These are phyloP conservation scores for Drosophila obscura DNA, from an alignment of 1,140 invertebrate species.

Conservation along the genomic window DNA sequence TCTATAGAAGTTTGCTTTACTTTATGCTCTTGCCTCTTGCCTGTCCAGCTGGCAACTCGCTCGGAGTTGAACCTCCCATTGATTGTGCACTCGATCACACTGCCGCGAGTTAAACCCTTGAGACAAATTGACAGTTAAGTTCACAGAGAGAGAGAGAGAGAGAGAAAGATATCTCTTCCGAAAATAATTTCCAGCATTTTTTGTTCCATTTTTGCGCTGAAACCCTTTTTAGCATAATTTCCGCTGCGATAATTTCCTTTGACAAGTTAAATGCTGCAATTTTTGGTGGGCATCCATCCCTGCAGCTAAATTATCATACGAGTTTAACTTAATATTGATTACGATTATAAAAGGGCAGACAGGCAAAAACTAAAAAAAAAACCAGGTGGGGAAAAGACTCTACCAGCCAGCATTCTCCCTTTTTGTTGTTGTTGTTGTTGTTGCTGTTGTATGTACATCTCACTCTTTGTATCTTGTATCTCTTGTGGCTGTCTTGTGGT, in stretches of 20 bases:
- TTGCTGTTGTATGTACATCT: background rate
- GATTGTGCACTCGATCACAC: background rate
- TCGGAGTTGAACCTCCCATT: background rate
- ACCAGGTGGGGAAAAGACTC: slow-evolving; percentile 8
- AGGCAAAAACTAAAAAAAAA: background rate
- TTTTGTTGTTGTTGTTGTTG: background rate
- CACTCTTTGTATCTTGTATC: slow-evolving; percentile 9
- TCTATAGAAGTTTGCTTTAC: no score
- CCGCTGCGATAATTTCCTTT: slow-evolving; percentile 57
- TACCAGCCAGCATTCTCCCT: background rate
- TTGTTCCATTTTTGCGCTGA: slow-evolving; percentile 1
- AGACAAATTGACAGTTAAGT: slow-evolving; percentile 49
- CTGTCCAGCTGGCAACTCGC: background rate
- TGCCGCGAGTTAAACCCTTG: slow-evolving; percentile 11
- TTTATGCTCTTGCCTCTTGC: no score
- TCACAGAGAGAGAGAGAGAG: background rate
- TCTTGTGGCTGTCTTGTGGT: slow-evolving; percentile 14
- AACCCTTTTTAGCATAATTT: slow-evolving; percentile 56
- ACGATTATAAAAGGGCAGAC: slow-evolving; percentile 60
- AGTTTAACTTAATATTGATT: slow-evolving; percentile 71
- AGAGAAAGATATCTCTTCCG: slow-evolving; percentile 5
- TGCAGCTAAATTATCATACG: slow-evolving; percentile 67
- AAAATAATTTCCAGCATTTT: slow-evolving; percentile 16
- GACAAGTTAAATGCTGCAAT: slow-evolving; percentile 74
- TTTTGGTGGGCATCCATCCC: slow-evolving; percentile 27